These are phyloP conservation scores for Aplysina aerophoba DNA, from an alignment of 37 sponge, comb jelly and placozoan genomes.

Conservation along the genomic window DNA sequence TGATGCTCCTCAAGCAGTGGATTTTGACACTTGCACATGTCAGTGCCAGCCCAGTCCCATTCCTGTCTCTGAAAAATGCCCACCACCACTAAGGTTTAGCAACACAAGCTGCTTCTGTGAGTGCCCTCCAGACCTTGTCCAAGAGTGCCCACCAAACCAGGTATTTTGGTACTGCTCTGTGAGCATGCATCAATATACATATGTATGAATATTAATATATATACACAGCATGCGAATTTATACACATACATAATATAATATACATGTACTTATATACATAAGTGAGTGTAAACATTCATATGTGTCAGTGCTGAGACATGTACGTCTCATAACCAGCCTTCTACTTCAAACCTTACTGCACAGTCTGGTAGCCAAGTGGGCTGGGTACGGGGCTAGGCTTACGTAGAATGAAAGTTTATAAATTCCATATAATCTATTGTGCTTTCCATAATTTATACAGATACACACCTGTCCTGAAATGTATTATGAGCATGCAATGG, in stretches of 20 bases:
- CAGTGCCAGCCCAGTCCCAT: neutral
- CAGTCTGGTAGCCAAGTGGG: too few species aligned
- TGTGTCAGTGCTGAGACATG: neutral
- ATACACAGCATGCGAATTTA: too few species aligned
- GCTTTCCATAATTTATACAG: too few species aligned
- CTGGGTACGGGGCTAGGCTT: too few species aligned
- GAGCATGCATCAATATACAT: neutral
- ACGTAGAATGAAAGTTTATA: too few species aligned
- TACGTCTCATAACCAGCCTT: too few species aligned
- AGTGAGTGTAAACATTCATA: neutral
- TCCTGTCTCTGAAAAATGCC: neutral
- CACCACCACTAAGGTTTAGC: neutral
- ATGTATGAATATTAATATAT: neutral
- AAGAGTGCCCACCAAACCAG: too few species aligned
- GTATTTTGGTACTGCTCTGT: neutral
- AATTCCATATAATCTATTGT: too few species aligned
- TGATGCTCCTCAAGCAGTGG: neutral
- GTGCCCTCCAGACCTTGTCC: neutral
- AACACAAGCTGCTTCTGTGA: neutral
- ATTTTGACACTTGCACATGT: conserved; percentile 2
- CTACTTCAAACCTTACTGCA: too few species aligned
- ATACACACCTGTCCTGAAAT: too few species aligned
- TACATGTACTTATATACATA: neutral
- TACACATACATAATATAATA: neutral
- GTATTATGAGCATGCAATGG: too few species aligned